Evolutionary conservation across 2,888 invertebrate species (phyloP).

Genomic region (Poecilus cupreus): DNA sequence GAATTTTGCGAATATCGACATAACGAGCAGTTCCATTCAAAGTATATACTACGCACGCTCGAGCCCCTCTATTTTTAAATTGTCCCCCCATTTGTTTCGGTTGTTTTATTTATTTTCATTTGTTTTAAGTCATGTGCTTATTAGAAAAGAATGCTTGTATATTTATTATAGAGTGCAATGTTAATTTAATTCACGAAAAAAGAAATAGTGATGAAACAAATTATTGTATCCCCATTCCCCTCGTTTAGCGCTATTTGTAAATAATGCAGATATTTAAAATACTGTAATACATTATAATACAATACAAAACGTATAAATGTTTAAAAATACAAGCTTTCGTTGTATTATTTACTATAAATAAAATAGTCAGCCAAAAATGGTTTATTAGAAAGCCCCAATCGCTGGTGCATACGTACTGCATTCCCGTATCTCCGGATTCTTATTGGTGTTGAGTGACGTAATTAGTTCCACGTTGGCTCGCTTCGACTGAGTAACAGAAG

Average conservation of each 20-base stretch:
- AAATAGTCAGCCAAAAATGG: neutral
- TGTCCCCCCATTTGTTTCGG: neutral
- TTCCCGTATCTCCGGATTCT: neutral
- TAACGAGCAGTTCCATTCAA: neutral
- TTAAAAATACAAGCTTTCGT: too few relatives aligned
- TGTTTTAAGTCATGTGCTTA: too few relatives aligned
- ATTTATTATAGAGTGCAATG: too few relatives aligned
- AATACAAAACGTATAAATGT: too few relatives aligned
- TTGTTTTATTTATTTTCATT: neutral
- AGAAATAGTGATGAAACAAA: too few relatives aligned
- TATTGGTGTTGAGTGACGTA: slow-evolving; percentile 74
- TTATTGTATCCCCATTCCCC: too few relatives aligned
- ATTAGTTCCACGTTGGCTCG: slow-evolving; percentile 82
- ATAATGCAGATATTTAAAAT: too few relatives aligned
- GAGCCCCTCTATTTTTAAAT: neutral
- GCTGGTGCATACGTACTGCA: slow-evolving; percentile 12
- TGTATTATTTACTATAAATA: neutral
- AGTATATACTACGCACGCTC: neutral
- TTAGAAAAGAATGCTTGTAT: too few relatives aligned
- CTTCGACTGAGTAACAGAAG: slow-evolving; percentile 64
- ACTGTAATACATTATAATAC: too few relatives aligned
- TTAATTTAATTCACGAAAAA: too few relatives aligned
- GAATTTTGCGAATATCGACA: slow-evolving; percentile 25
- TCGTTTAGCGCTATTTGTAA: neutral
- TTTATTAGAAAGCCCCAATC: slow-evolving; percentile 8